Evolutionary conservation across 2,113 vertebrate species (phyloP), one percentile per base, ranked within the genome.

Genomic region (Stegostoma tigrinum): DNA sequence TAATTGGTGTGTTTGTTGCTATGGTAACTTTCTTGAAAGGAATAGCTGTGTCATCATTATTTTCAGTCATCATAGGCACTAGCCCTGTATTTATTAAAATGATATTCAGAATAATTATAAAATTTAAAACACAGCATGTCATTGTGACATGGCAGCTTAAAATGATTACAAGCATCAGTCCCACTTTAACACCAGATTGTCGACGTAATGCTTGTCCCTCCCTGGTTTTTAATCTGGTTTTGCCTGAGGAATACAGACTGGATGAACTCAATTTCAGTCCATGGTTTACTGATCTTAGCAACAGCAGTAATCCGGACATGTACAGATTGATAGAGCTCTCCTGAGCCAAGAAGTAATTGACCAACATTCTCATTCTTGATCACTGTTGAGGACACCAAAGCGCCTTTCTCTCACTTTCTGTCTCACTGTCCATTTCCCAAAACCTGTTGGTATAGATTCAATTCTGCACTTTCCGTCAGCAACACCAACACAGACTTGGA

Each of bases 1-100:
- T 98, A 66, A 97, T 96, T 42, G 97, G 97, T 38, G 97, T 97
- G 19, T n/a, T 66, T 2, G 61, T 42, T 95, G 97, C 96, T 34
- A 96, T 96, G 17, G 96, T 94, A 52, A 96, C 96, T 96, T 97
- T 98, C 96, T 97, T 98, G 55, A 97, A 96, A 61, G 96, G 94
- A 64, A 96, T 96, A 12, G 96, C 96, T 45, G 97, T 96, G 0
- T 97, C 96, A 96, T 98, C 97, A 0, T 97, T 97, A 96, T 96
- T 97, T 78, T 91, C 96, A 15, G 96, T 75, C 93, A 96, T 96
- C 2, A 97, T 96, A 80, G 98, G 97, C 72, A 97, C 97, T 0
- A 98, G 96, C 95, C 98, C 98, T 98, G 96, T 15, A 93, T 93
- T 93, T n/a, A 93, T 66, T 38, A 93, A 93, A 91, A 66, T 23